Conservation (phyloP, 2,797 vertebrate species). For the Peromyscus melanophrys region DNA sequence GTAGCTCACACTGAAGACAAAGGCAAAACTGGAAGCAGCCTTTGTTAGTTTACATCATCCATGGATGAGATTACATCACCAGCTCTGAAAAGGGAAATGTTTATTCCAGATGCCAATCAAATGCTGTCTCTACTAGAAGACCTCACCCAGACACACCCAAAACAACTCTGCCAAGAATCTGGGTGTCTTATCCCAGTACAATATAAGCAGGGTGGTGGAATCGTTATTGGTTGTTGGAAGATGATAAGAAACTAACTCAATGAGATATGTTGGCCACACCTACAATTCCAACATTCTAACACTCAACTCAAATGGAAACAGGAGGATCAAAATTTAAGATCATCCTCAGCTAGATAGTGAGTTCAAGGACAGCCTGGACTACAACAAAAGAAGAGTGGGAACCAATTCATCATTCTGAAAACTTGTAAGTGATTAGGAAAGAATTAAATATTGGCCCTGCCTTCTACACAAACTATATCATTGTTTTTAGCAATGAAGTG, state of each 20-base stretch:
- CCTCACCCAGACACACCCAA: neutral
- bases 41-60: neutral
- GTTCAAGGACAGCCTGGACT: neutral
- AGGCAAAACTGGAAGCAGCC: too few relatives aligned
- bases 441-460: neutral
- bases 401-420: constrained; percentile 37
- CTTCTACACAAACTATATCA: constrained; percentile 9
- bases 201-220: neutral
- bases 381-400: neutral
- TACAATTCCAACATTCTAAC: neutral
- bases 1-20: neutral
- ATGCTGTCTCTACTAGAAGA: neutral
- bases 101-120: neutral
- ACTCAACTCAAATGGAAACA: neutral
- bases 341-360: neutral
- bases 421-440: neutral
- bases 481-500: neutral
- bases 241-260: neutral
- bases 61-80: neutral
- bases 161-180: neutral
- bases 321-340: neutral
- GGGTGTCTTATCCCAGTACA: neutral
- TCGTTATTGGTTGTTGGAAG: neutral
- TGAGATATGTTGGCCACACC: neutral
- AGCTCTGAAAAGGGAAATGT: neutral